Evolutionary conservation across 1,140 invertebrate species (phyloP).

Genomic region (Saccostrea cuccullata): DNA sequence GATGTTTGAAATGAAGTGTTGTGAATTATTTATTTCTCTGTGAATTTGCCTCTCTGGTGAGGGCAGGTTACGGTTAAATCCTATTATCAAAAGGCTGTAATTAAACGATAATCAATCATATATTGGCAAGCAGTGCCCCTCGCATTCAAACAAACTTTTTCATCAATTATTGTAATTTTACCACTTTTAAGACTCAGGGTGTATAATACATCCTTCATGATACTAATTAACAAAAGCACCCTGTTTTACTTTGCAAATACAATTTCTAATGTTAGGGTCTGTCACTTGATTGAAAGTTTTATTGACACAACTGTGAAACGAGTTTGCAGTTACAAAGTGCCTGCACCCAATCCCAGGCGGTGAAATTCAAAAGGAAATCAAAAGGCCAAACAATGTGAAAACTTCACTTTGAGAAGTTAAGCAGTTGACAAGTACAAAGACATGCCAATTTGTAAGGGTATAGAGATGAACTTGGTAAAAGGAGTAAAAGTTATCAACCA

Average conservation of each 20-base stretch:
- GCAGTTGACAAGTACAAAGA: slow-evolving; percentile 14
- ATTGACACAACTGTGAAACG: slow-evolving; percentile 33
- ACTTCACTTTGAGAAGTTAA: slow-evolving; percentile 34
- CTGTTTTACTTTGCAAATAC: slow-evolving; percentile 28
- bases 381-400: slow-evolving; percentile 31
- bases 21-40: slow-evolving; percentile 36
- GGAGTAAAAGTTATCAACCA: slow-evolving; percentile 6
- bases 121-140: slow-evolving; percentile 31
- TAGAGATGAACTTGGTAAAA: slow-evolving; percentile 5
- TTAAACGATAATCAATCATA: slow-evolving; percentile 35
- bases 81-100: slow-evolving; percentile 21
- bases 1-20: slow-evolving; percentile 36
- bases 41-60: slow-evolving; percentile 35
- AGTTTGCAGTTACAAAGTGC: slow-evolving; percentile 30
- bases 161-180: slow-evolving; percentile 38
- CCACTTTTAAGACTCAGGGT: slow-evolving; percentile 29
- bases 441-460: slow-evolving; percentile 4
- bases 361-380: slow-evolving; percentile 19
- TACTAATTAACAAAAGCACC: slow-evolving; percentile 37
- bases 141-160: slow-evolving; percentile 36
- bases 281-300: slow-evolving; percentile 33
- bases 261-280: slow-evolving; percentile 17
- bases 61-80: slow-evolving; percentile 36
- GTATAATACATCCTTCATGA: slow-evolving; percentile 23
- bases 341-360: slow-evolving; percentile 19